phyloP scores from a whole-genome alignment of 2,888 invertebrate species.

The Polydesmus complanatus region DNA sequence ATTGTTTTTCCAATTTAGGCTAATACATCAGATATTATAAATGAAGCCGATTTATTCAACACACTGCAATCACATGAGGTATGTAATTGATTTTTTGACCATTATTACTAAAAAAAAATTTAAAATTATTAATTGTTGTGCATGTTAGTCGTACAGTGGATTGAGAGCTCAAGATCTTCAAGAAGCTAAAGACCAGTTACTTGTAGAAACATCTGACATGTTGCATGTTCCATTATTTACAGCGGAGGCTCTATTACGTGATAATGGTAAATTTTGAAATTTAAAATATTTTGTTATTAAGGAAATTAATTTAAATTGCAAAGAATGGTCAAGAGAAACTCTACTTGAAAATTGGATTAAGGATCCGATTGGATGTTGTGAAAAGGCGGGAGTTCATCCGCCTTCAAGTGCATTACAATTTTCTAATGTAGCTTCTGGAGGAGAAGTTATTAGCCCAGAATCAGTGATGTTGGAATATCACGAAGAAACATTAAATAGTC shows the following conservation, averaged over 20 bases:
- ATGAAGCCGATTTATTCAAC: slow-evolving; percentile 34
- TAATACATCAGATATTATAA: slow-evolving; percentile 34
- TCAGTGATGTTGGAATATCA: slow-evolving; percentile 21
- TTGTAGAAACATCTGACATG: slow-evolving; percentile 57
- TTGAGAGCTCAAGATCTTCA: slow-evolving; percentile 51
- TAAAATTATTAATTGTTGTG: neutral
- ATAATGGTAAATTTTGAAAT: slow-evolving; percentile 41
- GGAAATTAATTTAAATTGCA: slow-evolving; percentile 11
- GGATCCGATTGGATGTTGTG: slow-evolving; percentile 48
- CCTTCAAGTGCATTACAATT: slow-evolving; percentile 38
- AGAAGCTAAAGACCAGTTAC: slow-evolving; percentile 52
- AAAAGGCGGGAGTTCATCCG: slow-evolving; percentile 49
- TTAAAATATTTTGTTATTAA: slow-evolving; percentile 1
- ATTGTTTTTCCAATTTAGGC: slow-evolving; percentile 28
- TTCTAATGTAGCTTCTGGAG: slow-evolving; percentile 20
- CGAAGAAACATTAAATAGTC: slow-evolving; percentile 21
- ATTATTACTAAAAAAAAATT: neutral
- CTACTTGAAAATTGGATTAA: slow-evolving; percentile 53
- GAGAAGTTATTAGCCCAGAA: slow-evolving; percentile 27
- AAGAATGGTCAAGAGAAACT: slow-evolving; percentile 53
- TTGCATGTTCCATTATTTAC: slow-evolving; percentile 52
- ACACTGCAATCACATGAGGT: slow-evolving; percentile 18
- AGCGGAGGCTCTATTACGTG: slow-evolving; percentile 50
- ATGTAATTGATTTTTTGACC: too few relatives aligned
- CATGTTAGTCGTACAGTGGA: slow-evolving; percentile 42